Evolutionary conservation across 2,113 vertebrate species (phyloP).

Genomic region (Orycteropus afer): DNA sequence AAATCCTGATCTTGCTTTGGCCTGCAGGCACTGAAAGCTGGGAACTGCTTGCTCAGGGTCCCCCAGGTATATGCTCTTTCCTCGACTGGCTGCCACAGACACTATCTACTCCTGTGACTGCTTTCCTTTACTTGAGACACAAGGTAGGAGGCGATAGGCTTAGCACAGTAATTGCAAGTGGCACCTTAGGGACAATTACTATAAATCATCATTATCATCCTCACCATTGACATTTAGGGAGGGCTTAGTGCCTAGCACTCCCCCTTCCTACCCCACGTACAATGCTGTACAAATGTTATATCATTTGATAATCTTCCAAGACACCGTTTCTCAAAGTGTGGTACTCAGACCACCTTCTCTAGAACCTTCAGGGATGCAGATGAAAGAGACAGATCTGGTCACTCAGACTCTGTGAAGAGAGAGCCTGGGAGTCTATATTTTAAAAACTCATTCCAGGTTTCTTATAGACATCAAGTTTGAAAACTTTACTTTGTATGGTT

Average conservation of each 20-base stretch:
- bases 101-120: neutral
- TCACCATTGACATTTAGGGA: rapidly evolving
- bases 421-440: neutral
- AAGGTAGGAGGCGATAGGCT: neutral
- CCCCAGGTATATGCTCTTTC: neutral
- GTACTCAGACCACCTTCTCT: rapidly evolving
- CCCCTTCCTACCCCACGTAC: too few relatives aligned
- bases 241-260: neutral
- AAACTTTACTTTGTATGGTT: neutral
- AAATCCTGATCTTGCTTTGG: neutral
- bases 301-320: neutral
- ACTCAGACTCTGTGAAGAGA: rapidly evolving
- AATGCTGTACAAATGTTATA: rapidly evolving
- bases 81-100: neutral
- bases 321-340: rapidly evolving
- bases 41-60: neutral
- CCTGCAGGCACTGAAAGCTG: neutral
- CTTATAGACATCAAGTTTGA: rapidly evolving
- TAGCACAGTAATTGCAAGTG: neutral
- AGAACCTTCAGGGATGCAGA: neutral
- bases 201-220: neutral
- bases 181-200: neutral
- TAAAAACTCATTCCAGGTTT: neutral
- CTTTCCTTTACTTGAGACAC: neutral
- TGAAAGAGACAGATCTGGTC: too few relatives aligned